Evolutionary conservation across 2,888 invertebrate genomes (phyloP).

Genomic region (Phlogophora meticulosa): DNA sequence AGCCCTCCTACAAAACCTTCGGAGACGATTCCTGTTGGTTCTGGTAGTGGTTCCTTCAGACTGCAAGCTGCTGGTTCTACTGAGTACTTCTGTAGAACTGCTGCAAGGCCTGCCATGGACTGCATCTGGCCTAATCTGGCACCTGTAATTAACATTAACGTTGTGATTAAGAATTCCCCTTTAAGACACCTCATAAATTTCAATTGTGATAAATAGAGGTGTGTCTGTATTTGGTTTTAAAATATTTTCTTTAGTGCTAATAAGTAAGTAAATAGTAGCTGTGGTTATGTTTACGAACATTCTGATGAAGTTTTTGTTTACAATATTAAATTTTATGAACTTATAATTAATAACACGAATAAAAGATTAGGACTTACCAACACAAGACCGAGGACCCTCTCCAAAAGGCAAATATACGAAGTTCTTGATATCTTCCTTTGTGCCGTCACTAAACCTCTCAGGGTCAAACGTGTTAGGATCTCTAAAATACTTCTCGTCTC

Average conservation of each 20-base stretch:
- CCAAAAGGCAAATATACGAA: conserved; percentile 84
- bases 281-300: too few relatives aligned
- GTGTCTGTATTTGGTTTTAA: background rate
- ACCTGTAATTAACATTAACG: conserved; percentile 72
- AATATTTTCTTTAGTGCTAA: background rate
- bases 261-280: background rate
- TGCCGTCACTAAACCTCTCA: conserved; percentile 79
- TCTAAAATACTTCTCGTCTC: conserved; percentile 82
- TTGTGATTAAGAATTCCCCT: too few relatives aligned
- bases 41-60: conserved; percentile 73
- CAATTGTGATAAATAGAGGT: too few relatives aligned
- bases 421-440: conserved; percentile 75
- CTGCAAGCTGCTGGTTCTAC: conserved; percentile 81
- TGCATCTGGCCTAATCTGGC: conserved; percentile 84
- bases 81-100: conserved; percentile 76
- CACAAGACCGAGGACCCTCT: conserved; percentile 85
- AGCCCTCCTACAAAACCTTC: conserved; percentile 81
- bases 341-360: background rate
- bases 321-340: too few relatives aligned
- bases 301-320: too few relatives aligned
- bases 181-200: too few relatives aligned
- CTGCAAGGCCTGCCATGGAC: conserved; percentile 84
- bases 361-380: conserved; percentile 76
- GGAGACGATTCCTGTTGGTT: conserved; percentile 78
- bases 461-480: conserved; percentile 82